Base-by-base conservation (phyloP, 2,797 vertebrate genomes). In the Smutsia temminckii region DNA sequence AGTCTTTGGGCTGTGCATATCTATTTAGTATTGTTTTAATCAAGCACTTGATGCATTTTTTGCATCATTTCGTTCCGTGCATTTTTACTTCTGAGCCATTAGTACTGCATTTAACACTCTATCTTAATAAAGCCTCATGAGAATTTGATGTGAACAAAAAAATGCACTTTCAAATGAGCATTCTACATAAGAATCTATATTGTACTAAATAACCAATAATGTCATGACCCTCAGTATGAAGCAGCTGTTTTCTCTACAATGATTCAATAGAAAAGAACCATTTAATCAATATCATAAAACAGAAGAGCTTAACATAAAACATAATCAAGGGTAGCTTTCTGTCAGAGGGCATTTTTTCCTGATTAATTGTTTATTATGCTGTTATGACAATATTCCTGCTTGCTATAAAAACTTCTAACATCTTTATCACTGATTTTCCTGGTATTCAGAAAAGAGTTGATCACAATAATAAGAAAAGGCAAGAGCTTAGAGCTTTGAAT, bases 251-350 rank as follows among this genome's bases (percentile, higher is more conserved):
- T 97, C 84, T 95, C 89, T 96, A 91, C 81, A 94, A 32, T 93
- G 85, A 98, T 92, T 97, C 95, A 97, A 94, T 91, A 98, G 96
- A 95, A 97, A 97, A 97, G 64, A 86, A 93, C 91, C 53, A 94
- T 96, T 96, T 97, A 98, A 98, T 98, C 96, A 97, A 97, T 98
- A 85, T 92, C 95, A 80, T 95, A 69, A 97, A 97, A 89, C 89
- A 96, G 74, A 97, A 86, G 71, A 95, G 66, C 69, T 97, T 97
- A 94, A 85, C 95, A 89, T 89, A 97, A 95, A 96, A 93, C 92
- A 96, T 86, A 97, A 97, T 95, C 74, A 96, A 97, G 89, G 90
- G 95, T 94, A 91, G 53, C 61, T 97, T 97, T 93, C 83, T 91
- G 61, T 88, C 92, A 95, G 59, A 68, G 89, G 80, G 18, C 27